Percentiles rank a stretch among this genome's conserved stretches.
phyloP scores from a whole-genome alignment of 2,888 invertebrate genomes.

The Hirtodrosophila cameraria region DNA sequence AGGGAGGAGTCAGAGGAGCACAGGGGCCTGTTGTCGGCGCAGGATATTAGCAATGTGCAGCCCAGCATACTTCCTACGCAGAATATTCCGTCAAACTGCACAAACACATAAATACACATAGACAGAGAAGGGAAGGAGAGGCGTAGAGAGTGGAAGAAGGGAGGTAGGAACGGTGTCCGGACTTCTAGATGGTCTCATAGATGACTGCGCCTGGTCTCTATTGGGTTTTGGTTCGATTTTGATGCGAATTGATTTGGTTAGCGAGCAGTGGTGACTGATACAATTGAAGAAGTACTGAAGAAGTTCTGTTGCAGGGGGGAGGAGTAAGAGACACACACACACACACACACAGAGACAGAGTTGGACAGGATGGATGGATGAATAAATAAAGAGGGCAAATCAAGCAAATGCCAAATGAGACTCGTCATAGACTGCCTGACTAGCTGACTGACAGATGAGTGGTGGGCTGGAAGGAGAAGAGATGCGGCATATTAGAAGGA shows the following conservation, averaged over 20 bases:
- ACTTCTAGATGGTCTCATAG: slow-evolving; percentile 34
- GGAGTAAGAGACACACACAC: neutral
- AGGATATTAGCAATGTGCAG: slow-evolving; percentile 77
- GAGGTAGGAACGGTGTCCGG: slow-evolving; percentile 12
- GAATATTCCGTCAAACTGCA: slow-evolving; percentile 53
- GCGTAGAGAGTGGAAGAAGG: neutral
- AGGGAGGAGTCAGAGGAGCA: neutral
- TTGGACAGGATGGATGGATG: slow-evolving; percentile 55
- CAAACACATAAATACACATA: slow-evolving; percentile 11
- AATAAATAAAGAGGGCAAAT: slow-evolving; percentile 77
- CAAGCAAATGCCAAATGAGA: slow-evolving; percentile 74
- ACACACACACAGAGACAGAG: slow-evolving; percentile 17
- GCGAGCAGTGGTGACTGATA: slow-evolving; percentile 56
- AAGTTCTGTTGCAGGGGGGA: neutral
- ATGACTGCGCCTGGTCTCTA: slow-evolving; percentile 43
- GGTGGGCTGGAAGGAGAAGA: neutral
- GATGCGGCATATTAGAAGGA: no score
- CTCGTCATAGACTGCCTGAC: slow-evolving; percentile 63
- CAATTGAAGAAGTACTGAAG: slow-evolving; percentile 35
- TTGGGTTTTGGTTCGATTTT: slow-evolving; percentile 61
- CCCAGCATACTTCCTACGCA: slow-evolving; percentile 74
- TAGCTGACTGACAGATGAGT: slow-evolving; percentile 42
- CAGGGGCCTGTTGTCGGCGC: slow-evolving; percentile 26
- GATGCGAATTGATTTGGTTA: slow-evolving; percentile 76
- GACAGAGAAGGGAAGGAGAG: neutral